Percentiles rank a stretch among this genome's conserved stretches.
Conservation (phyloP, 2,888 invertebrate species). For the Panopea generosa region DNA sequence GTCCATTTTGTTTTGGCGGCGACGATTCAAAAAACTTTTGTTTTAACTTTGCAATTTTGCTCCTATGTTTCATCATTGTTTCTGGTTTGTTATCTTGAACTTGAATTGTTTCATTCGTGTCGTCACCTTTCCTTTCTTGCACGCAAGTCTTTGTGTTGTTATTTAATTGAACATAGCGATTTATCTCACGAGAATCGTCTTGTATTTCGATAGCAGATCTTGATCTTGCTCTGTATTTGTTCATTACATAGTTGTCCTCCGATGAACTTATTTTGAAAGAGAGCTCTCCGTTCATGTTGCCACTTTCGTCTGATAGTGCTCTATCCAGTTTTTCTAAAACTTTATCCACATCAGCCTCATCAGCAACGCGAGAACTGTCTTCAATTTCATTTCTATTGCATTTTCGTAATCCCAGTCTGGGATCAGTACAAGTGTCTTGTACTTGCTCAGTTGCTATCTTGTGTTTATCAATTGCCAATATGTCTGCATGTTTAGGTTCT, state of each 20-base stretch:
- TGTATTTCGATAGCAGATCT: neutral
- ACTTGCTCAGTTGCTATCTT: no score
- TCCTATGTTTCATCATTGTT: slow-evolving; percentile 36
- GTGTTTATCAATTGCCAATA: no score
- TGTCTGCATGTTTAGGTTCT: no score
- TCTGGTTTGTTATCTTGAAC: neutral
- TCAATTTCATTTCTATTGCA: neutral
- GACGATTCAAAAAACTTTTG: slow-evolving; percentile 48
- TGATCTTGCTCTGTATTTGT: slow-evolving; percentile 42
- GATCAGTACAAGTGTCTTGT: no score
- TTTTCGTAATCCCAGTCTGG: neutral
- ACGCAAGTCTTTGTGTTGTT: neutral
- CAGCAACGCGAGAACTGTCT: neutral
- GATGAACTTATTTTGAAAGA: slow-evolving; percentile 57
- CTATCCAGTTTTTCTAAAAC: neutral
- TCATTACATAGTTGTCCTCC: slow-evolving; percentile 53
- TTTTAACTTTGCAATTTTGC: slow-evolving; percentile 44
- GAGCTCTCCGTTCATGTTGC: neutral
- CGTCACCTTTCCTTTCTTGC: neutral
- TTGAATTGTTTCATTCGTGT: neutral
- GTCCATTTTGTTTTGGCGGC: slow-evolving; percentile 1
- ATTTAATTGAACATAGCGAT: no score
- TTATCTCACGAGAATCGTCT: neutral
- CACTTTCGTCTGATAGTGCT: neutral
- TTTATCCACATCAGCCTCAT: neutral